Base-by-base conservation (phyloP, 2,888 invertebrate genomes). In the Caenorhabditis angaria region DNA sequence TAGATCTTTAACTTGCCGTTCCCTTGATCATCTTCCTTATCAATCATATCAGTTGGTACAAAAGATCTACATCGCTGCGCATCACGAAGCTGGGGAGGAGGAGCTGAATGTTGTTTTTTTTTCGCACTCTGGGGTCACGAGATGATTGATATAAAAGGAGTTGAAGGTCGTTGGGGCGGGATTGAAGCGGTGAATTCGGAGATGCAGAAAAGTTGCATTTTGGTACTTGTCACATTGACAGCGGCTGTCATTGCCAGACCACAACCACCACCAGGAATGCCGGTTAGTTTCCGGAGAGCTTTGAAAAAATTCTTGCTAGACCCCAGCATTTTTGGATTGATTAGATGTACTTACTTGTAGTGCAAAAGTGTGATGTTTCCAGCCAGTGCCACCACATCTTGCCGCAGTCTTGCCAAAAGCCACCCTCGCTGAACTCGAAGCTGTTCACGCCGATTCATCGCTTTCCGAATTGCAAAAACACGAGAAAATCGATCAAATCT, bases 401-500 rank as follows among this genome's bases (percentile, higher is more conserved):
- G 83, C 81, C 50, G 72, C 70, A 4, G 73, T 85, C 28, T 78
- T 85, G 25, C 85, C 85, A 3, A 65, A 76, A 25, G 85, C 83
- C 24, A 76, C 77, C 1, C 74, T 85, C 20, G 62, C 76, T 28
- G 75, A 83, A 56, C 76, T 85, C 8, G 74, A 79, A 58, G 78
- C 80, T n/a, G 79, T 85, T 57, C 85, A 85, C 59, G 70, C 70
- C 14, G 78, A 83, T 65, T 56, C 53, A 5, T 57, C 68, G 10
- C 76, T 83, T 25, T 70, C 69, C 47, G 64, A 79, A 59, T 61
- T 71, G 72, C 80, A 84, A 48, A 84, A 84, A 58, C 83, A 83
- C 66, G 71, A 80, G 32, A 78, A 81, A 48, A 84, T 85, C 57
- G 84, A 85, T 63, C 61, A 77, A 32, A 78, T 85, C 56, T 81